Conservation (phyloP, 1,140 invertebrate species). For the Lithobius niger region DNA sequence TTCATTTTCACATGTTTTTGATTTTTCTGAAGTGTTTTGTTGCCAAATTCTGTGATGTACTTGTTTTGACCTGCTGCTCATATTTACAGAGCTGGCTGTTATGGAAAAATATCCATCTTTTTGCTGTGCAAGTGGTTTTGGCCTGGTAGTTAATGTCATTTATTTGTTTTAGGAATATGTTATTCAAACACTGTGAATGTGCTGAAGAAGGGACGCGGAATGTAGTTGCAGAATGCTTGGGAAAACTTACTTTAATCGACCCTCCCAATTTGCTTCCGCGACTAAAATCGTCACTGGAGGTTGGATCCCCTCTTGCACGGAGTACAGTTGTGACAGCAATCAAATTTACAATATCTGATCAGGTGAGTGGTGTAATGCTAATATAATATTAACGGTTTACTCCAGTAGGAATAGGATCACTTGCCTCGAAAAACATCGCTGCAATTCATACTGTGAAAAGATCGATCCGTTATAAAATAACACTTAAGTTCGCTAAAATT, state of each 20-base stretch:
- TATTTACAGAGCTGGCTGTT: too few relatives aligned
- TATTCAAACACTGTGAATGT: constrained; percentile 90
- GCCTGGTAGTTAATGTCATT: neutral
- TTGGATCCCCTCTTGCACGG: constrained; percentile 66
- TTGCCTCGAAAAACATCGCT: too few relatives aligned
- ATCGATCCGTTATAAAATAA: too few relatives aligned
- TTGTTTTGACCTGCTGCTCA: too few relatives aligned
- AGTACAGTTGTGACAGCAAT: constrained; percentile 96
- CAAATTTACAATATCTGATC: constrained; percentile 96
- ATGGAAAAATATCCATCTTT: too few relatives aligned
- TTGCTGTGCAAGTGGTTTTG: neutral
- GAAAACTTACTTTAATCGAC: constrained; percentile 92
- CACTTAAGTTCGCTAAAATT: too few relatives aligned
- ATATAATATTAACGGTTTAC: too few relatives aligned
- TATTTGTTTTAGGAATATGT: constrained; percentile 21
- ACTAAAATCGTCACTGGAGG: constrained; percentile 58
- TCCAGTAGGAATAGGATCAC: too few relatives aligned
- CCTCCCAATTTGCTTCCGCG: constrained; percentile 64
- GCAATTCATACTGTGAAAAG: too few relatives aligned
- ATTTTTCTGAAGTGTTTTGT: too few relatives aligned
- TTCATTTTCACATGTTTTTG: too few relatives aligned
- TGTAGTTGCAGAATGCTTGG: constrained; percentile 95
- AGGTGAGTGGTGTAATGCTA: constrained; percentile 43
- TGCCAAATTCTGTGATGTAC: too few relatives aligned
- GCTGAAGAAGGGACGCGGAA: constrained; percentile 93